These are phyloP conservation scores for Sycobia sp. DNA, from an alignment of 1,140 invertebrate genomes.

Conservation along the genomic window DNA sequence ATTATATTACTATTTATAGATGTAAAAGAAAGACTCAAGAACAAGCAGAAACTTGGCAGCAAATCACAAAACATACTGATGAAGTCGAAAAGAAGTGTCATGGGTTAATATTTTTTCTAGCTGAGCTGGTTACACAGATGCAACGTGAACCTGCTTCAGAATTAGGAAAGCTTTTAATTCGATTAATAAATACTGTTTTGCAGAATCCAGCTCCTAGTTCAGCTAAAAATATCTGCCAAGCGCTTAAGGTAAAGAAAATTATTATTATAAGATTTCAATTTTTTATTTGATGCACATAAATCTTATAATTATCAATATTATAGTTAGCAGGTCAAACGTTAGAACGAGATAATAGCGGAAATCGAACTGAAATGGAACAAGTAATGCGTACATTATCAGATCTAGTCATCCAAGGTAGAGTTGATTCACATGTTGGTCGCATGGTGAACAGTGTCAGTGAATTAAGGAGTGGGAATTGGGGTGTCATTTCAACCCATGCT, in stretches of 20 bases:
- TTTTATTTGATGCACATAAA: not conserved
- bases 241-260: conserved; percentile 53
- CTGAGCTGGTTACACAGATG: conserved; percentile 58
- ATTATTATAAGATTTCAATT: conserved; percentile 6
- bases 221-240: conserved; percentile 61
- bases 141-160: conserved; percentile 43
- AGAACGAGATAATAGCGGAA: conserved; percentile 50
- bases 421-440: conserved; percentile 49
- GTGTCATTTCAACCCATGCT: conserved; percentile 41
- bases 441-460: conserved; percentile 56
- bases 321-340: conserved; percentile 56
- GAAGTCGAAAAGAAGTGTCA: conserved; percentile 54
- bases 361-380: conserved; percentile 53
- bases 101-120: conserved; percentile 56
- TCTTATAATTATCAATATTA: not conserved
- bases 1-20: conserved; percentile 34
- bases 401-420: conserved; percentile 52
- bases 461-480: conserved; percentile 55
- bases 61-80: conserved; percentile 42
- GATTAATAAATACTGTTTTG: conserved; percentile 51
- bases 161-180: conserved; percentile 53
- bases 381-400: conserved; percentile 55
- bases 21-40: conserved; percentile 51
- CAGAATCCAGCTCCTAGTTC: conserved; percentile 54
- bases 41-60: conserved; percentile 44